Evolutionary conservation across 1,140 invertebrate species (phyloP).

Genomic region (Sipha flava): DNA sequence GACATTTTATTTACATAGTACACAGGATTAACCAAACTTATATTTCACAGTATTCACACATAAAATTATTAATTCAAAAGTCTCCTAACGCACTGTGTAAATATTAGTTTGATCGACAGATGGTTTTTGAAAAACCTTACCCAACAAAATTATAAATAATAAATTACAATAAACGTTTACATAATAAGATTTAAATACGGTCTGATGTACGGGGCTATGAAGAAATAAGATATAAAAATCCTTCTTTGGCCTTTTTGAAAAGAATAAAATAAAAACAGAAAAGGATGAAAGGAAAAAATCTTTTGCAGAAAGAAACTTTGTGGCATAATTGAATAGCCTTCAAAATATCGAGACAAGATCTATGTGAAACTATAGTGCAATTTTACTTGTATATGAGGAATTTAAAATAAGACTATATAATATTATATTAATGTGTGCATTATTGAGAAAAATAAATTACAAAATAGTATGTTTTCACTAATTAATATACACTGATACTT

Average conservation of each 20-base stretch:
- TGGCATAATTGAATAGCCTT: background rate
- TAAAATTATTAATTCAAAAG: constrained; percentile 13
- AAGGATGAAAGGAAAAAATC: background rate
- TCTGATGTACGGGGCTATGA: background rate
- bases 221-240: background rate
- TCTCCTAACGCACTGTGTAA: background rate
- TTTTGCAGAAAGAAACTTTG: background rate
- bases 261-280: background rate
- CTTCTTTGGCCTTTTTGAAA: background rate
- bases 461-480: background rate
- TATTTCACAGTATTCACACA: background rate
- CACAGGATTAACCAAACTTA: background rate
- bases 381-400: background rate
- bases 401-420: background rate
- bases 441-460: background rate
- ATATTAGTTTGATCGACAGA: constrained; percentile 1
- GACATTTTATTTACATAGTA: background rate
- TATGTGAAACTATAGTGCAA: background rate
- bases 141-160: background rate
- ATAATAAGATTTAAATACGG: background rate
- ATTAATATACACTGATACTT: too few relatives aligned
- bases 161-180: background rate
- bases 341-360: background rate
- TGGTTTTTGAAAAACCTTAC: background rate
- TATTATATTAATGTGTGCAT: background rate